These are phyloP conservation scores for Drosophila punjabiensis DNA, from an alignment of 1,140 invertebrate species.

Conservation along the genomic window DNA sequence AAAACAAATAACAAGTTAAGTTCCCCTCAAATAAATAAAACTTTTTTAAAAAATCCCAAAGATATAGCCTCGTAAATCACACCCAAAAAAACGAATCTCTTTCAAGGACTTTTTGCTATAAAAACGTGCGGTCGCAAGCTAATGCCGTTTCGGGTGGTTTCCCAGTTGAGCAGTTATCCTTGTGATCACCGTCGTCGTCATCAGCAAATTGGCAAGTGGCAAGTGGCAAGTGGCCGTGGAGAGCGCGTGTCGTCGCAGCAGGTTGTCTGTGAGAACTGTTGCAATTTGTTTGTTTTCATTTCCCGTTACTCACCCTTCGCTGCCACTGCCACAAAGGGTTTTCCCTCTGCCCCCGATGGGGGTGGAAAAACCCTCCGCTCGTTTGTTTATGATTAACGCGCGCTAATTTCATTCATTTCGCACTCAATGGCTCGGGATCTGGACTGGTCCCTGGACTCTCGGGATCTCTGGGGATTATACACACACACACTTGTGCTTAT, in stretches of 20 bases:
- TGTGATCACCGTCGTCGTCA: constrained; percentile 42
- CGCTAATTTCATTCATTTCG: constrained; percentile 81
- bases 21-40: background rate
- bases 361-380: constrained; percentile 15
- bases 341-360: constrained; percentile 16
- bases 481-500: constrained; percentile 72
- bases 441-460: background rate
- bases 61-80: constrained; percentile 1
- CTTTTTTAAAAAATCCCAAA: background rate
- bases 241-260: constrained; percentile 67
- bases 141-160: constrained; percentile 41
- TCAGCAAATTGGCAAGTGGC: constrained; percentile 74
- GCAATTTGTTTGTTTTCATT: constrained; percentile 69
- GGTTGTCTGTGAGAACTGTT: constrained; percentile 77
- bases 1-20: background rate
- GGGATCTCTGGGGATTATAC: constrained; percentile 53
- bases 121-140: constrained; percentile 21
- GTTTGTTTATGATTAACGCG: constrained; percentile 82
- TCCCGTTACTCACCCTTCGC: background rate
- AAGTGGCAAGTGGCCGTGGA: constrained; percentile 20
- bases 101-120: background rate
- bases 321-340: constrained; percentile 53
- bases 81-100: background rate
- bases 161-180: constrained; percentile 68
- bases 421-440: constrained; percentile 46